Conservation (phyloP, 53 echinoderm and acorn worm genomes). For the Mesocentrotus franciscanus region DNA sequence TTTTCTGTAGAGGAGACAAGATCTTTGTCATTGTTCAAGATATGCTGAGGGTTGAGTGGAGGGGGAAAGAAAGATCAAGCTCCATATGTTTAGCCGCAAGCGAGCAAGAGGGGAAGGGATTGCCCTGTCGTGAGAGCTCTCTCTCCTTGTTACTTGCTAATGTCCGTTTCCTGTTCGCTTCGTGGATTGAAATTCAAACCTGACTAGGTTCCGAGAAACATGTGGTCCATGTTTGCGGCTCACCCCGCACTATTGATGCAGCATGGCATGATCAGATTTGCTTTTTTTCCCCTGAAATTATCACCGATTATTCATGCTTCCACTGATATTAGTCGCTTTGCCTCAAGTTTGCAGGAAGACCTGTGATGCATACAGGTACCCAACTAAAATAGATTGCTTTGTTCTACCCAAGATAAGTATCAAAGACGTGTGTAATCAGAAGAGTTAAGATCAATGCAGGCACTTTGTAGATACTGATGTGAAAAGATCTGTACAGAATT, state of each 20-base stretch:
- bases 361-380: conserved; percentile 26
- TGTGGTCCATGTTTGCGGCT: conserved; percentile 42
- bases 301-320: conserved; percentile 23
- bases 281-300: conserved; percentile 12
- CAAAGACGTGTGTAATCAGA: neutral
- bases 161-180: conserved; percentile 48
- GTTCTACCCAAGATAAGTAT: conserved; percentile 3
- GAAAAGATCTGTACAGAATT: neutral
- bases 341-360: conserved; percentile 1
- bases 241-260: conserved; percentile 4
- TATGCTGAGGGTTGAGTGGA: conserved; percentile 7
- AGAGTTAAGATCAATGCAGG: neutral
- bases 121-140: conserved; percentile 15
- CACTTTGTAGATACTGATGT: neutral
- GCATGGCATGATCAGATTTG: neutral
- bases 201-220: conserved; percentile 35
- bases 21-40: neutral
- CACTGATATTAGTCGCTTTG: neutral
- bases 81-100: neutral
- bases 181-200: conserved; percentile 25
- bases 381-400: conserved; percentile 35
- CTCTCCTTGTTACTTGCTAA: conserved; percentile 32
- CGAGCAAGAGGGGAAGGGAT: conserved; percentile 52
- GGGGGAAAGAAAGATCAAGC: conserved; percentile 16
- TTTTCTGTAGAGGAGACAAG: neutral